Evolutionary conservation across 1,140 invertebrate species (phyloP).

Genomic region (Penaeus indicus): DNA sequence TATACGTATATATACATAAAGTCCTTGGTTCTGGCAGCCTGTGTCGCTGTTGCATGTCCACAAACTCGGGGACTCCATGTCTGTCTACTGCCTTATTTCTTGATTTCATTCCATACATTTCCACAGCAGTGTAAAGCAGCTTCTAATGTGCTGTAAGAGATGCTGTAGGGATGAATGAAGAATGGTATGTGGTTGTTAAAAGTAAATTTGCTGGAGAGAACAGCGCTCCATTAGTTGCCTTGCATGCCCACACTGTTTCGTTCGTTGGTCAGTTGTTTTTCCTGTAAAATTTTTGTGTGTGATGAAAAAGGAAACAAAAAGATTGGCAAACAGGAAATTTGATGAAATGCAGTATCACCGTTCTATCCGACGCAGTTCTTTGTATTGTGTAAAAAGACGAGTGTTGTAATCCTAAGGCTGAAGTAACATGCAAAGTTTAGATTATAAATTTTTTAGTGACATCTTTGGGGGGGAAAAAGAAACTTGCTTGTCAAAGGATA

Average conservation of each 20-base stretch:
- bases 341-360: no score
- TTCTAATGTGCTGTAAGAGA: background rate
- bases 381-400: no score
- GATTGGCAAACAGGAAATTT: no score
- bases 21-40: background rate
- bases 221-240: slow-evolving; percentile 32
- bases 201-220: slow-evolving; percentile 8
- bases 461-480: background rate
- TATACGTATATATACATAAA: slow-evolving; percentile 9
- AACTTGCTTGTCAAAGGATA: background rate
- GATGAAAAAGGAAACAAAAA: background rate
- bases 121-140: slow-evolving; percentile 28
- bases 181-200: slow-evolving; percentile 12
- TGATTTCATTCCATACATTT: slow-evolving; percentile 40
- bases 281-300: background rate
- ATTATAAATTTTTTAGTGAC: no score
- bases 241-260: background rate
- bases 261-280: background rate
- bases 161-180: slow-evolving; percentile 23
- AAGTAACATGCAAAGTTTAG: no score
- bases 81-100: slow-evolving; percentile 41
- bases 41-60: slow-evolving; percentile 20
- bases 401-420: no score
- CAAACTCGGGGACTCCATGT: background rate
- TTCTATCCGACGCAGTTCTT: no score